A percentile compares a stretch with the other conserved stretches of the same genome.
Evolutionary conservation across 2,113 vertebrate genomes (phyloP).

Genomic region (Riparia riparia): DNA sequence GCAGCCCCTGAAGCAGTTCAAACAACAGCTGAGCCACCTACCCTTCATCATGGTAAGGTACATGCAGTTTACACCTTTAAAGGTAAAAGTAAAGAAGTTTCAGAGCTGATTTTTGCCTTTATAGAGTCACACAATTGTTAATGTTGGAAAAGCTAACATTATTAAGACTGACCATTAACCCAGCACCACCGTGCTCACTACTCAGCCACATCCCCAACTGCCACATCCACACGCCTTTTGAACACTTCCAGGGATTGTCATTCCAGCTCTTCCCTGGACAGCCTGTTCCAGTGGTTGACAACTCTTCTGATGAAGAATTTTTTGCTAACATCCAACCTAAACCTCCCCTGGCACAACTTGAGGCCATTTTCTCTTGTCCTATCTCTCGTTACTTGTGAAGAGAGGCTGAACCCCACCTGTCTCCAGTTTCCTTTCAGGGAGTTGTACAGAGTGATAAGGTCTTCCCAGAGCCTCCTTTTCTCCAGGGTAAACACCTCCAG

Average conservation of each 20-base stretch:
- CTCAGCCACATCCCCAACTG: background rate
- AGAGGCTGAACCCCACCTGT: background rate
- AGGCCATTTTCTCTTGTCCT: background rate
- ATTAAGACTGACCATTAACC: accelerated
- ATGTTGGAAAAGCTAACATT: background rate
- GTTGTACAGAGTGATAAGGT: background rate
- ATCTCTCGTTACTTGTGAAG: background rate
- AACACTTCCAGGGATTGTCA: background rate
- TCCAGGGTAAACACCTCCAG: background rate
- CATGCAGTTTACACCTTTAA: background rate
- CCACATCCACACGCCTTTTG: background rate
- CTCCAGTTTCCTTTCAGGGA: background rate
- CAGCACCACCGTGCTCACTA: accelerated
- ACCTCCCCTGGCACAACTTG: background rate
- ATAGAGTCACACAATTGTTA: background rate
- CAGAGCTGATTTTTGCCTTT: background rate
- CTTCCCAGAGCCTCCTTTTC: background rate
- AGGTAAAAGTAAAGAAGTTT: background rate
- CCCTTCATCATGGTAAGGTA: background rate
- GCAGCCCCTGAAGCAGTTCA: background rate
- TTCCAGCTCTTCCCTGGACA: background rate
- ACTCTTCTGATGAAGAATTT: background rate
- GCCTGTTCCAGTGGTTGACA: background rate
- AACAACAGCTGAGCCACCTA: background rate
- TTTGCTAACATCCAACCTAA: background rate